phyloP scores from a whole-genome alignment of 2,888 invertebrate genomes.

The Protophormia terraenovae region DNA sequence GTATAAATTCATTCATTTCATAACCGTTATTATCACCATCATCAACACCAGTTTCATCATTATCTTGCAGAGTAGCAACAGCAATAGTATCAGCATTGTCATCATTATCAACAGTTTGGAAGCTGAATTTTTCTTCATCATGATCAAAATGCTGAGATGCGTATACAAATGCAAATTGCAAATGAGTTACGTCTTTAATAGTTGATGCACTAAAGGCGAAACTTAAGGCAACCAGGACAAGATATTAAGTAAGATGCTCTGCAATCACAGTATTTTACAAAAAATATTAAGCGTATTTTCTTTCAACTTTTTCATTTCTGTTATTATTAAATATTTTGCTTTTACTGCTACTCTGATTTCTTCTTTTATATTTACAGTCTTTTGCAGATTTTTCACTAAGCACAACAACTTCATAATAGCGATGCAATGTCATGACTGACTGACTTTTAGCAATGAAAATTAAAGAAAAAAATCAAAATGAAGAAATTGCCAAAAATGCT shows the following conservation, averaged over 20 bases:
- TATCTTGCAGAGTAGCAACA: not conserved
- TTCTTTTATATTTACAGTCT: too few species aligned
- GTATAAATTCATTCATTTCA: slow-evolving; percentile 43
- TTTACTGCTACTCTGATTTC: not conserved
- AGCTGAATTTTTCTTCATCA: not conserved
- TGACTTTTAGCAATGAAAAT: not conserved
- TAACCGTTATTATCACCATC: slow-evolving; percentile 36
- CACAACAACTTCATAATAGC: not conserved
- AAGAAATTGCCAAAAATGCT: slow-evolving; percentile 2
- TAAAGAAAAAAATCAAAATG: not conserved
- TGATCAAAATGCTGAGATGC: slow-evolving; percentile 7
- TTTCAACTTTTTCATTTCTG: too few species aligned
- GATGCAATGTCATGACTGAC: not conserved
- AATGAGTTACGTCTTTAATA: not conserved
- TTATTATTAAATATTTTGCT: slow-evolving; percentile 7
- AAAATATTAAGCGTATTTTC: not conserved
- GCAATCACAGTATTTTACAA: slow-evolving; percentile 4
- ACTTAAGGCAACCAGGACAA: not conserved
- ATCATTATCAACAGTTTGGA: not conserved
- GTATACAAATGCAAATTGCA: slow-evolving; percentile 1
- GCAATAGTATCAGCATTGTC: not conserved
- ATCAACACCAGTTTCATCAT: slow-evolving; percentile 14
- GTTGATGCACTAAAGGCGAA: not conserved
- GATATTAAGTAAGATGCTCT: not conserved
- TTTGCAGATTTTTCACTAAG: not conserved